Percentiles rank a stretch among this genome's conserved stretches.
These are phyloP conservation scores for Philopotamus ludificatus DNA, from an alignment of 1,140 invertebrate genomes.

Conservation along the genomic window DNA sequence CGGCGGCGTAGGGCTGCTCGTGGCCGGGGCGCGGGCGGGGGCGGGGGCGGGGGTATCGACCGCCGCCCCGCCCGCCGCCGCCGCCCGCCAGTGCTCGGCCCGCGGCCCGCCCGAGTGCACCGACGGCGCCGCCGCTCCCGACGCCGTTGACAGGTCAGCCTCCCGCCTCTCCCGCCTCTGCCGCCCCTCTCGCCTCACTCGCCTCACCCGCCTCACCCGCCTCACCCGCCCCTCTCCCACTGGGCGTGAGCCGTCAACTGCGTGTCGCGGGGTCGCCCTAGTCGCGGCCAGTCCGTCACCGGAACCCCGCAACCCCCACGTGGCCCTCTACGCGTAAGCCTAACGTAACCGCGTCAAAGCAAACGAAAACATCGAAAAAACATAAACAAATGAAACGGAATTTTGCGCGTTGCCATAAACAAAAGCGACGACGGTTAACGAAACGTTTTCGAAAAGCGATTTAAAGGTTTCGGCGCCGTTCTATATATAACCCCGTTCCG, in stretches of 20 bases:
- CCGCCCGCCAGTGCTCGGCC: background rate
- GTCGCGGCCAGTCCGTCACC: no score
- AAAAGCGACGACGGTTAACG: background rate
- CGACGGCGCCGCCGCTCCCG: background rate
- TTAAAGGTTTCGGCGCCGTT: no score
- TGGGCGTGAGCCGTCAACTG: no score
- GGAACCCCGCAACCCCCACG: no score
- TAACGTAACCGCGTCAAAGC: no score
- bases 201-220: background rate
- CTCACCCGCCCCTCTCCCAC: background rate
- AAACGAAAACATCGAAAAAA: background rate
- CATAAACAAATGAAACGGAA: background rate
- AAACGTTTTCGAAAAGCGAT: no score
- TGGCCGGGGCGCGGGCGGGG: background rate
- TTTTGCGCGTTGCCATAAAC: background rate
- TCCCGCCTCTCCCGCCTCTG: background rate
- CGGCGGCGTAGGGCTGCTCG: background rate
- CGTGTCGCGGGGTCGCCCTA: no score
- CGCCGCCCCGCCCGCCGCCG: background rate
- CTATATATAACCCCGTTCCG: no score
- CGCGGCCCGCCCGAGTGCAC: background rate
- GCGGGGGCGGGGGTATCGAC: constrained; percentile 3
- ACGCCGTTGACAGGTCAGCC: background rate
- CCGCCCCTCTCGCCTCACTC: background rate
- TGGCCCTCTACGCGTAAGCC: no score